Percentiles rank a stretch among this genome's conserved stretches.
Evolutionary conservation across 2,888 invertebrate species (phyloP).

Genomic region (Nasonia oneida): DNA sequence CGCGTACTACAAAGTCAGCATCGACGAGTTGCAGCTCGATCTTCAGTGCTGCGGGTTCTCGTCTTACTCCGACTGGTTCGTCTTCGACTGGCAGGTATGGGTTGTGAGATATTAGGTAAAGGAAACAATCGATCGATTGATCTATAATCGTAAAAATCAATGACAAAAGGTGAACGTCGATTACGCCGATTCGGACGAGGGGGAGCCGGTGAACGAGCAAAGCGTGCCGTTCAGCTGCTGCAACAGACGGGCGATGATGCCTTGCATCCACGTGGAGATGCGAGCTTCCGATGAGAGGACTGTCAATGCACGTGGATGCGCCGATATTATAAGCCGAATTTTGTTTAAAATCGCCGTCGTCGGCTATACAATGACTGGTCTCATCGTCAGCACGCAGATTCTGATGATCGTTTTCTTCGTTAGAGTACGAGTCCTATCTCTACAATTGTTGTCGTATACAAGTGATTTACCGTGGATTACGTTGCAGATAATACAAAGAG

Average conservation of each 20-base stretch:
- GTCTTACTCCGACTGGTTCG: slow-evolving; percentile 73
- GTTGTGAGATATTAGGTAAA: neutral
- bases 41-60: slow-evolving; percentile 74
- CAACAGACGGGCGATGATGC: slow-evolving; percentile 64
- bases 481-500: slow-evolving; percentile 59
- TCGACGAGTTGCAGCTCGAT: slow-evolving; percentile 73
- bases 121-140: too few species aligned
- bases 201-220: slow-evolving; percentile 27
- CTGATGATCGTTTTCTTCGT: slow-evolving; percentile 68
- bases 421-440: slow-evolving; percentile 63
- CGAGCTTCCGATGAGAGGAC: slow-evolving; percentile 66
- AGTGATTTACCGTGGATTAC: neutral
- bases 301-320: slow-evolving; percentile 72
- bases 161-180: slow-evolving; percentile 40
- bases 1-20: slow-evolving; percentile 68
- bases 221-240: slow-evolving; percentile 76
- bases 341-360: slow-evolving; percentile 70
- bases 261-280: slow-evolving; percentile 71
- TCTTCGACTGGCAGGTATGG: slow-evolving; percentile 74
- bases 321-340: slow-evolving; percentile 67
- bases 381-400: slow-evolving; percentile 70
- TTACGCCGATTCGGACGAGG: slow-evolving; percentile 31
- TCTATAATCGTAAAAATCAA: neutral
- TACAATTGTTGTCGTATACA: neutral
- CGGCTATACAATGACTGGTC: slow-evolving; percentile 72